phyloP scores from a whole-genome alignment of 2,113 vertebrate genomes.

The Polypterus bichir region DNA sequence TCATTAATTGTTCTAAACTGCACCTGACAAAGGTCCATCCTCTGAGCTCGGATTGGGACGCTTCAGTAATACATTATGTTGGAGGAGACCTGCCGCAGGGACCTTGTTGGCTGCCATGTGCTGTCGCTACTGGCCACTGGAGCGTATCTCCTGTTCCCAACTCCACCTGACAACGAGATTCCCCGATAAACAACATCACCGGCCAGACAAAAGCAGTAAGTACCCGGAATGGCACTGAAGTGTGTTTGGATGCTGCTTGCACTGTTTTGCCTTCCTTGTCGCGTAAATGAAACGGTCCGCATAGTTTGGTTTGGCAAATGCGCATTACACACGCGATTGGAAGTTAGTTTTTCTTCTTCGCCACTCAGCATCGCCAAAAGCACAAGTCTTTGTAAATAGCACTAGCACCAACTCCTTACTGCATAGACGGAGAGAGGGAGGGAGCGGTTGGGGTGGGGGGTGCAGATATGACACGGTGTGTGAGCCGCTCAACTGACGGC shows the following conservation, averaged over 20 bases:
- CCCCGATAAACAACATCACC: slow-evolving; percentile 20
- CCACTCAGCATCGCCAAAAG: no score
- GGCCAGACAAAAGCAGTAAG: slow-evolving; percentile 36
- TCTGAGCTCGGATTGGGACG: no score
- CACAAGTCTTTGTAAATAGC: no score
- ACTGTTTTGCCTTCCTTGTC: no score
- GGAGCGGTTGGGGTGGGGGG: slow-evolving; percentile 12
- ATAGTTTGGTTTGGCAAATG: no score
- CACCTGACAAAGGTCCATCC: slow-evolving; percentile 7
- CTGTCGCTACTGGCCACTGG: slow-evolving; percentile 29
- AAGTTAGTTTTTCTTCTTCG: no score
- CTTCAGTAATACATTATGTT: no score
- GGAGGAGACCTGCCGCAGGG: slow-evolving; percentile 21
- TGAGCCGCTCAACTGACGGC: slow-evolving; percentile 27
- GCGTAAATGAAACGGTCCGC: no score
- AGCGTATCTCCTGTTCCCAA: slow-evolving; percentile 48
- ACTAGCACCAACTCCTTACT: slow-evolving; percentile 14
- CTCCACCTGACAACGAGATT: slow-evolving; percentile 29
- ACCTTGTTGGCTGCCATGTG: slow-evolving; percentile 36
- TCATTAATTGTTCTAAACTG: slow-evolving; percentile 18
- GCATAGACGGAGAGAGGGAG: slow-evolving; percentile 14
- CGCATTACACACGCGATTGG: no score
- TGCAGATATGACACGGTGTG: slow-evolving; percentile 13
- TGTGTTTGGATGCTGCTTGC: no score
- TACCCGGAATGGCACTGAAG: slow-evolving; percentile 16